A percentile compares a stretch with the other conserved stretches of the same genome.
These are phyloP conservation scores for Bothrops jararaca DNA, from an alignment of 2,113 vertebrate genomes.

Conservation along the genomic window DNA sequence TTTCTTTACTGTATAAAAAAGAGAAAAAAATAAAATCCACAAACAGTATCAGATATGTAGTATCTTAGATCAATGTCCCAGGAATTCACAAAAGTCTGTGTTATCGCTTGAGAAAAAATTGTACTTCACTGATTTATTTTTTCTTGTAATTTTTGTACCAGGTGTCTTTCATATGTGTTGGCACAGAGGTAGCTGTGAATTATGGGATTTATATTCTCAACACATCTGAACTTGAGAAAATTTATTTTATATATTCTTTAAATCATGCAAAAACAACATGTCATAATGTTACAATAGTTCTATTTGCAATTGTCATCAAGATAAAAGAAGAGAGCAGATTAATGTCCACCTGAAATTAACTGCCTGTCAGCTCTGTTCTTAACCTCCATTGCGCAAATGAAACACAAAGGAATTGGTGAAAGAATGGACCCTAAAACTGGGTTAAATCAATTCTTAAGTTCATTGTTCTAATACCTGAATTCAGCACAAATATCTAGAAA, in stretches of 20 bases:
- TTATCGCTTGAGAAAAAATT: neutral
- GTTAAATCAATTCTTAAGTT: neutral
- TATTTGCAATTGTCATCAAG: neutral
- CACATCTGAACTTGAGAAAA: neutral
- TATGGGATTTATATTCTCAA: neutral
- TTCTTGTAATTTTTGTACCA: neutral
- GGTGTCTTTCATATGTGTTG: neutral
- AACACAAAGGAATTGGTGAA: neutral
- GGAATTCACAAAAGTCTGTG: neutral
- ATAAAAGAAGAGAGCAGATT: neutral
- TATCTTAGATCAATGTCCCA: neutral
- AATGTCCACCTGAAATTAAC: neutral
- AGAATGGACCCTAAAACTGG: neutral
- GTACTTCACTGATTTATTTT: neutral
- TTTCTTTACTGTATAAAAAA: neutral
- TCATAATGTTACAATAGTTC: neutral
- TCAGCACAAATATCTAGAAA: neutral
- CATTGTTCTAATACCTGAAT: neutral
- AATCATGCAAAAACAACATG: neutral
- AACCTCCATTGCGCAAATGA: neutral
- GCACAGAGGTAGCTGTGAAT: neutral
- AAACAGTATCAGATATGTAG: neutral
- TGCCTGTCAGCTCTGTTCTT: neutral
- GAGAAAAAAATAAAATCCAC: neutral
- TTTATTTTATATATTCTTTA: neutral